Base-by-base conservation (phyloP, 2,888 invertebrate genomes). In the Leucoptera coffeella region DNA sequence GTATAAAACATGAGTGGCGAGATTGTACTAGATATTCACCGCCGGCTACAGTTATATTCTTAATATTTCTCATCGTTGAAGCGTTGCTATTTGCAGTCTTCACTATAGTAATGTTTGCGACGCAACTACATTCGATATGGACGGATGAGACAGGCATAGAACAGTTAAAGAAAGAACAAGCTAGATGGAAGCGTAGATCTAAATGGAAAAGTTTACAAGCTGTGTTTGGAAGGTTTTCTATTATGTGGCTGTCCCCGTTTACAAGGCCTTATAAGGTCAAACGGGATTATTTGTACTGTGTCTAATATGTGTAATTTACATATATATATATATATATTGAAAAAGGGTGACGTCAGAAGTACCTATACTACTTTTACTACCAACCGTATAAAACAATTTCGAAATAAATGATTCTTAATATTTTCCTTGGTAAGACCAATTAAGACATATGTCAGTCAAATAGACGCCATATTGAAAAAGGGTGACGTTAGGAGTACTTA, bases 141-240 rank as follows among this genome's bases (percentile, higher is more conserved):
- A 91, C 92, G 47, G 99, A 99, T 60, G 94, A 99, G 73, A 99
- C 99, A 40, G 95, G 95, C 22, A 97, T 97, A 39, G 97, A 97
- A 51, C 92, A 93, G 60, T 58, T 97, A 43, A 96, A 96, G 62
- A 93, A 93, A 47, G 96, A 97, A 47, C 87, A 93, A 54, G 89
- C 91, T 1, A 75, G 88, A 9, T 94, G 93, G 92, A 86, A 85
- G 25, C 88, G 88, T 42, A 90, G 89, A 43, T 91, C 92, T 1
- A 75, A 89, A 26, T 92, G 95, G 87, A 88, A 92, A 74, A 93
- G 92, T 45, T 85, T 97, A 39, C 93, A 94, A 50, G 83, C 92
- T 0, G 97, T 99, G 3, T 99, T 99, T 59, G 99, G 99, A 13
- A 78, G 94, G 9, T 95, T 97, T 59, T 92, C 93, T 1, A 54